A percentile compares a stretch with the other conserved stretches of the same genome.
Conservation (phyloP, 2,113 vertebrate genomes). For the Clarias batrachus region DNA sequence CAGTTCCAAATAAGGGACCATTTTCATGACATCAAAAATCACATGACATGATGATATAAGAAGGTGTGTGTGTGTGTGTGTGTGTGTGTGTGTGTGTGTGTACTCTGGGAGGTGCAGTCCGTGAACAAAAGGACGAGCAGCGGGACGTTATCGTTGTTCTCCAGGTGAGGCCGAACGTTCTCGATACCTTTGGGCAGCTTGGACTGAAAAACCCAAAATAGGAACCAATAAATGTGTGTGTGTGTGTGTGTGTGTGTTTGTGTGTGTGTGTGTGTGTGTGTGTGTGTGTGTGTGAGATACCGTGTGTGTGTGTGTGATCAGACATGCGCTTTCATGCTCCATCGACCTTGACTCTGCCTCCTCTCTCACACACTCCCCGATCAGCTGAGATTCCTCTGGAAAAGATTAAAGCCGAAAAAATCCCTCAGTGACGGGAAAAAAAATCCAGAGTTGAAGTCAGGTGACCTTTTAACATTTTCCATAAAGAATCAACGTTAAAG, state of each 20-base stretch:
- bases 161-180: conserved; percentile 52
- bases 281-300: conserved; percentile 29
- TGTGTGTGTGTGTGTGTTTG: background rate
- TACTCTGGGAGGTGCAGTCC: conserved; percentile 52
- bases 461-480: background rate
- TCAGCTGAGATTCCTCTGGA: conserved; percentile 28
- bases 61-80: conserved; percentile 3
- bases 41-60: background rate
- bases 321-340: conserved; percentile 48
- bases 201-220: conserved; percentile 43
- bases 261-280: conserved; percentile 10
- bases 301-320: conserved; percentile 31
- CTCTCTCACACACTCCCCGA: conserved; percentile 26
- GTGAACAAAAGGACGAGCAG: conserved; percentile 55
- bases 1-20: no score
- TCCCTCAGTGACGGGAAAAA: background rate
- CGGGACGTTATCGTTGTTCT: conserved; percentile 54
- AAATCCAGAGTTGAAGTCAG: background rate
- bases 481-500: background rate
- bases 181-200: conserved; percentile 57
- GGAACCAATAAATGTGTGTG: background rate
- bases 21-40: no score
- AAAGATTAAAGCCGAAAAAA: background rate
- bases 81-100: background rate
- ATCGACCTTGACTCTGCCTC: conserved; percentile 24